Percentiles rank a stretch among this genome's conserved stretches.
Conservation (phyloP, 2,797 vertebrate genomes). For the Jordanella pulchra region DNA sequence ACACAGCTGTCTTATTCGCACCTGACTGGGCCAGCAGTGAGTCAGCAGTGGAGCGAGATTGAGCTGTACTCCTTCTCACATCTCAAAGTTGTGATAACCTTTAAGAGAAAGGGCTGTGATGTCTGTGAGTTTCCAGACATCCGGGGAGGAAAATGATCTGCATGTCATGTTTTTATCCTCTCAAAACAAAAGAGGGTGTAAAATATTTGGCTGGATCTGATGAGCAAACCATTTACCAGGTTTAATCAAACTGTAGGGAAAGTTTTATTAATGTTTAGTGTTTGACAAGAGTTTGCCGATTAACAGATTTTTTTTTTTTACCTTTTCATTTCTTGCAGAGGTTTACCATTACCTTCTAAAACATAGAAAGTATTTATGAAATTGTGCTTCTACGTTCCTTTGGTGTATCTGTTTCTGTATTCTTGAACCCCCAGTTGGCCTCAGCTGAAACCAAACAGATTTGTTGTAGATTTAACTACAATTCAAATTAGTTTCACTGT, state of each 20-base stretch:
- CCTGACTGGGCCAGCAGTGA: constrained; percentile 67
- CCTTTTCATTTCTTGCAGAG: too few species aligned
- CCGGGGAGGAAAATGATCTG: constrained; percentile 62
- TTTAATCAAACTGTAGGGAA: constrained; percentile 19
- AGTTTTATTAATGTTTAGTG: constrained; percentile 23
- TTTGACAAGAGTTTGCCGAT: constrained; percentile 14
- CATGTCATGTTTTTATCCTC: constrained; percentile 68
- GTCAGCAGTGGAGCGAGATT: constrained; percentile 61
- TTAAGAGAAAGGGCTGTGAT: constrained; percentile 75
- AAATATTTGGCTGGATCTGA: constrained; percentile 44
- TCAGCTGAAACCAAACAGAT: too few species aligned
- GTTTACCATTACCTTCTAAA: too few species aligned
- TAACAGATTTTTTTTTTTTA: constrained; percentile 6
- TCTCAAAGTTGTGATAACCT: constrained; percentile 76
- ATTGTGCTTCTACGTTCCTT: too few species aligned
- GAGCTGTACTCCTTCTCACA: constrained; percentile 55
- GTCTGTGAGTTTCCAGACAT: constrained; percentile 64
- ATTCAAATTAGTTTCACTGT: too few species aligned
- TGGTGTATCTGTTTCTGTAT: too few species aligned
- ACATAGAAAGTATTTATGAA: too few species aligned
- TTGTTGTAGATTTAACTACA: too few species aligned
- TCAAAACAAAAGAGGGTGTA: constrained; percentile 56
- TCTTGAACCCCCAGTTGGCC: too few species aligned
- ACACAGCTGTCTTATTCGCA: constrained; percentile 57
- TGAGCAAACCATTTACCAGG: constrained; percentile 53